Evolutionary conservation across 2,888 invertebrate genomes (phyloP).

Genomic region (Chymomyza caudatula): DNA sequence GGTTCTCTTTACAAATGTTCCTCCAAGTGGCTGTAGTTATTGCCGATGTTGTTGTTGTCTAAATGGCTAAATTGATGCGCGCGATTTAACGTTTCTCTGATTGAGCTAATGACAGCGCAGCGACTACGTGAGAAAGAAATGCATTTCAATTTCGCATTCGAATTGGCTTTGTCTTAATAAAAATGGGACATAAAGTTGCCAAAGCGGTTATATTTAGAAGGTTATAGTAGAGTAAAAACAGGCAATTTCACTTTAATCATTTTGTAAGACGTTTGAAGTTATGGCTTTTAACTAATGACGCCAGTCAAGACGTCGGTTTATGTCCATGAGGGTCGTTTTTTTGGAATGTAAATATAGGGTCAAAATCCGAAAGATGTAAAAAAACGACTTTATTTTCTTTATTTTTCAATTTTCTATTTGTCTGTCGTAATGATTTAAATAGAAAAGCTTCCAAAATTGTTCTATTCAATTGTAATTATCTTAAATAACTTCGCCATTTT

Average conservation of each 20-base stretch:
- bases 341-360: too few species aligned
- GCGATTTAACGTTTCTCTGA: conserved; percentile 70
- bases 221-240: too few species aligned
- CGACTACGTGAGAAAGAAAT: conserved; percentile 76
- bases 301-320: not conserved
- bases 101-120: conserved; percentile 66
- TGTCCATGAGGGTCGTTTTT: too few species aligned
- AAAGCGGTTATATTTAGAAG: not conserved
- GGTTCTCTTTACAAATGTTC: conserved; percentile 33
- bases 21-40: conserved; percentile 3
- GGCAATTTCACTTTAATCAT: too few species aligned
- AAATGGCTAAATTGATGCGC: conserved; percentile 68
- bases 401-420: too few species aligned
- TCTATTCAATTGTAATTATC: too few species aligned
- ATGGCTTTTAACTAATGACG: not conserved
- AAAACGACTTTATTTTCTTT: too few species aligned
- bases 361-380: too few species aligned
- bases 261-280: not conserved
- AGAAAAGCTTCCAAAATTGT: too few species aligned
- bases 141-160: conserved; percentile 73
- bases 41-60: conserved; percentile 31
- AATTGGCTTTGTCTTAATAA: not conserved
- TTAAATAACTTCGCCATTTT: too few species aligned
- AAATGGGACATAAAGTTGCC: not conserved
- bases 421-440: too few species aligned